Evolutionary conservation across 1,140 invertebrate genomes (phyloP), one percentile per base, ranked within the genome.

Genomic region (Latrodectus geometricus): DNA sequence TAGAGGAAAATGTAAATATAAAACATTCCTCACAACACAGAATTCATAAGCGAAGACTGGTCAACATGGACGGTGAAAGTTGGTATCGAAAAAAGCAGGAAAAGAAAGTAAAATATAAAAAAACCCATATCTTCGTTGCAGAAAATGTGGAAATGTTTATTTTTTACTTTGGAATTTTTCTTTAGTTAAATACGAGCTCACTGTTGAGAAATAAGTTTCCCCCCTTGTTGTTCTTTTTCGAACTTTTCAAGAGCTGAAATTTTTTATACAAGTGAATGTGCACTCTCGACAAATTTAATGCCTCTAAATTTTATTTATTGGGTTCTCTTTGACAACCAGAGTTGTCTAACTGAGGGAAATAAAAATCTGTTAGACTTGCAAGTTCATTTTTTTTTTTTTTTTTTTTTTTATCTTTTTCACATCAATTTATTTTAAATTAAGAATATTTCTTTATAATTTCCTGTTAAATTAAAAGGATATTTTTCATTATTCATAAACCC

Each of bases 81-180:
- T 78, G 48, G 0, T 78, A 66, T 48, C 35, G 66, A 15, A 35
- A 35, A n/a, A 12, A 5, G 8, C 17, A 70, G 54, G 49, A 21
- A 52, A 20, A 49, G 66, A 54, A 70, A 54, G 52, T 54, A 70
- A 70, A 80, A 52, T 80, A 80, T 23, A 80, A 65, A 72, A 70
- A n/a, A 9, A 14, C 65, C n/a, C 23, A n/a, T 70, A 52, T 15
- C 48, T 61, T 8, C 15, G 4, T 15, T 4, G 9, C 8, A 70
- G 49, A 23, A 17, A 52, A 54, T 49, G 21, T 70, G 70, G 35
- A 69, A 54, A 0, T 21, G 15, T 20, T 56, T 78, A 15, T 12
- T 0, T 8, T n/a, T 56, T 11, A 61, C 54, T 20, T 69, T n/a
- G 3, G 11, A 80, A 80, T 8, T 35, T 70, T 80, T 80, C 50